Base-by-base conservation (phyloP, 2,888 invertebrate species). In the Chloroclysta siterata region DNA sequence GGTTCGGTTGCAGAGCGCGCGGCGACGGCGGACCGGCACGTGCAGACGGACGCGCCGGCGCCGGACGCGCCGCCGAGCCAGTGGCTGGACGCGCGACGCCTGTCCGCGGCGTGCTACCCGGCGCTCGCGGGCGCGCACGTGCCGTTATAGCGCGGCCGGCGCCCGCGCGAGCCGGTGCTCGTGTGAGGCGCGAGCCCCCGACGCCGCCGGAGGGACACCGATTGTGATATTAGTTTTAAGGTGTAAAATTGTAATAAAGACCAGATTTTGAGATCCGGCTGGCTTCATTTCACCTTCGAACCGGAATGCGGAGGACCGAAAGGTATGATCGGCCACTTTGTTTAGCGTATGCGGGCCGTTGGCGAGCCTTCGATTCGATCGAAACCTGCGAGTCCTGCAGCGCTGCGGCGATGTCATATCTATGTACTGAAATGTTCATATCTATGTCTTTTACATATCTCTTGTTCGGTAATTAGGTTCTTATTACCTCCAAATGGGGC, bases 11-110 rank as follows among this genome's bases (percentile, higher is more conserved):
- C 80, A 87, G 88, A 88, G 63, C 78, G 80, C 53, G 77, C 79
- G n/a, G 83, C 81, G 22, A 14, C 28, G 10, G 75, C 81, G 7
- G 89, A 90, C 69, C 80, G 87, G 5, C 85, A 86, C 50, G 87
- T 88, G 59, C 90, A 90, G 73, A 90, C 90, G 8, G 90, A 90
- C 14, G 88, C 85, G n/a, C 65, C 72, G 8, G 52, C 69, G 22
- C 65, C 74, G 62, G 80, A 76, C 56, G 81, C 81, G 54, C 60
- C 7, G 42, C 70, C 83, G 70, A 36, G 29, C 39, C 60, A 39
- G 56, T 42, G 36, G n/a, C 55, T 55, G 51, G 61, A 48, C 52
- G 63, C 52, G 47, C 56, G 60, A 17, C 48, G 14, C 17, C 47
- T 62, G 85, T 60, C 78, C 51, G 47, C 48, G 56, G 33, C n/a